phyloP scores from a whole-genome alignment of 2,888 invertebrate genomes.

The Tipula confusa region DNA sequence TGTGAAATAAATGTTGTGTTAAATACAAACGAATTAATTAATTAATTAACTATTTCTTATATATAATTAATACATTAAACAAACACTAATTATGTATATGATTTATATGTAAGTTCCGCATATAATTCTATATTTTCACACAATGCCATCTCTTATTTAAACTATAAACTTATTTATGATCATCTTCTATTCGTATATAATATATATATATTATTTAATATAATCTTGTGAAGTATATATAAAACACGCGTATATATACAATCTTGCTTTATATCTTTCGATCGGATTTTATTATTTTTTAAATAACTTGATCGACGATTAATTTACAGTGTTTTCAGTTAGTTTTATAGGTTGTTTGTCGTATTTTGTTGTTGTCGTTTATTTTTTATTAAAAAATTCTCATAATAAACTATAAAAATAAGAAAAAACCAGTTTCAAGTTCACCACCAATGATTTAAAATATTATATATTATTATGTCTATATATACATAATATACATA shows the following conservation, averaged over 20 bases:
- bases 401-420: slow-evolving; percentile 25
- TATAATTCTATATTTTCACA: not conserved
- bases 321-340: slow-evolving; percentile 25
- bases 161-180: not conserved
- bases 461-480: not conserved
- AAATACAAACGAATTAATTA: not conserved
- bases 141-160: not conserved
- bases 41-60: not conserved
- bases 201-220: not conserved
- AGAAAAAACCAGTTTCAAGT: slow-evolving; percentile 25
- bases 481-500: not conserved
- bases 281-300: not conserved
- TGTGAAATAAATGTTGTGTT: not conserved
- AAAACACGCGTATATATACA: not conserved
- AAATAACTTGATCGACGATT: slow-evolving; percentile 20
- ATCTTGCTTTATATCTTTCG: slow-evolving; percentile 12
- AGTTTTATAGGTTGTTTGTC: slow-evolving; percentile 25
- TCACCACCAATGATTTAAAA: slow-evolving; percentile 20
- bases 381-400: not conserved
- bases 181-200: not conserved
- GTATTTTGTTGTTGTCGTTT: not conserved
- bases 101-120: not conserved
- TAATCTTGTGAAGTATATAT: not conserved
- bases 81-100: not conserved
- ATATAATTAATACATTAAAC: not conserved